Conservation (phyloP, 2,113 vertebrate genomes). For the Neoarius graeffei region DNA sequence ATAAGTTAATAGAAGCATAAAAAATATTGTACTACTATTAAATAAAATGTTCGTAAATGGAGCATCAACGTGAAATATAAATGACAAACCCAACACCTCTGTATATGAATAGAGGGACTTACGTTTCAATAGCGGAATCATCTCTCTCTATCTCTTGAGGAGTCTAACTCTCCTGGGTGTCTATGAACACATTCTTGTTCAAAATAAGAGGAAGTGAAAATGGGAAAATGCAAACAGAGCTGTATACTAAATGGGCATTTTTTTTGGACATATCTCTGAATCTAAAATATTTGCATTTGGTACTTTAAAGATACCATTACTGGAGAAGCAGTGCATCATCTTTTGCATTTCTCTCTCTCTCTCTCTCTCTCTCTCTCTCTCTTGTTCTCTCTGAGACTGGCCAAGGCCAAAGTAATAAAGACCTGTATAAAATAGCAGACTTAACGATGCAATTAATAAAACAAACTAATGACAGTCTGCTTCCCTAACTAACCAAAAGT, state of each 20-base stretch:
- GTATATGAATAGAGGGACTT: not conserved
- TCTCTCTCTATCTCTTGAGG: not conserved
- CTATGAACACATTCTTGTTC: not conserved
- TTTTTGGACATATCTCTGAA: not conserved
- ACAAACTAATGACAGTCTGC: no score
- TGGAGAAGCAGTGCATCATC: no score
- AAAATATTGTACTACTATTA: not conserved
- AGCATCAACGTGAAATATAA: not conserved
- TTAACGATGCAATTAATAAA: no score
- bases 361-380: no score
- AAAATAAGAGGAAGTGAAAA: not conserved
- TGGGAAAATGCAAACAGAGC: not conserved
- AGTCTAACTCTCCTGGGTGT: not conserved
- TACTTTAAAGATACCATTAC: no score
- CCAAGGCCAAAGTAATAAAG: no score
- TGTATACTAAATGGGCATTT: not conserved
- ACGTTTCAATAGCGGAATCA: not conserved
- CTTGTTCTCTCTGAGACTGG: no score
- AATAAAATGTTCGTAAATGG: not conserved
- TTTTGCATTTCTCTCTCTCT: no score
- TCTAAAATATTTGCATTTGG: not conserved
- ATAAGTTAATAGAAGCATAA: no score
- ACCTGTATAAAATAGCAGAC: no score
- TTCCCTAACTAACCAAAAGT: no score
- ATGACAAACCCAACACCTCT: not conserved